Evolutionary conservation across 2,888 invertebrate species (phyloP), one percentile per base, ranked within the genome.

Genomic region (Noctuana brunneofusca): DNA sequence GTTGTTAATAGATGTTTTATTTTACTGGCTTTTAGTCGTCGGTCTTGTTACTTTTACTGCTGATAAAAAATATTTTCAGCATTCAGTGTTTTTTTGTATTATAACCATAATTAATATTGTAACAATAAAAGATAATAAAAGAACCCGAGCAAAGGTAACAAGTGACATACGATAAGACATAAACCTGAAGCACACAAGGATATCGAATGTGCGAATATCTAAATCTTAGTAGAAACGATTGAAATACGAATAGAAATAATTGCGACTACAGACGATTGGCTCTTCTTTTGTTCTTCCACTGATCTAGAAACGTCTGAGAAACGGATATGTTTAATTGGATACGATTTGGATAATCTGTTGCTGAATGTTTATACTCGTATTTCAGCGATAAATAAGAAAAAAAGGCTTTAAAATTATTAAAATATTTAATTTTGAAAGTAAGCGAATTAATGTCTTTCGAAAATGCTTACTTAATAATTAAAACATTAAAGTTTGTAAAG

Each of bases 281-380:
- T 68, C 70, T 78, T 71, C 75, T 76, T 79, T 81, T 79, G 74
- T 82, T 78, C 72, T 72, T 59, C 67, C 64, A 77, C 74, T 75
- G 74, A 69, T 76, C 72, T 73, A 75, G 73, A 78, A 75, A 74
- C 66, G 71, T 68, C 71, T 80, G 78, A 70, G 78, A 81, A 78
- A 76, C 48, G 55, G 20, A 62, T 49, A 55, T 62, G 55, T 62
- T 60, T 54, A 55, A 80, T 83, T 76, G 72, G 74, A 74, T 73
- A 71, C 65, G 69, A 71, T 67, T 64, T 35, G 12, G 30, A 6
- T 35, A 1, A 6, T 53, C 43, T 50, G 41, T 38, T 56, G 56
- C 60, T 66, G 60, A 58, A 30, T 64, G 64, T 46, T 53, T 53
- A 18, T 32, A 38, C 32, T 16, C 20, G 27, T 27, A 27, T 5